A percentile compares a stretch with the other conserved stretches of the same genome.
Conservation (phyloP, 1,140 invertebrate genomes). For the Pseudomyrmex sp. region DNA sequence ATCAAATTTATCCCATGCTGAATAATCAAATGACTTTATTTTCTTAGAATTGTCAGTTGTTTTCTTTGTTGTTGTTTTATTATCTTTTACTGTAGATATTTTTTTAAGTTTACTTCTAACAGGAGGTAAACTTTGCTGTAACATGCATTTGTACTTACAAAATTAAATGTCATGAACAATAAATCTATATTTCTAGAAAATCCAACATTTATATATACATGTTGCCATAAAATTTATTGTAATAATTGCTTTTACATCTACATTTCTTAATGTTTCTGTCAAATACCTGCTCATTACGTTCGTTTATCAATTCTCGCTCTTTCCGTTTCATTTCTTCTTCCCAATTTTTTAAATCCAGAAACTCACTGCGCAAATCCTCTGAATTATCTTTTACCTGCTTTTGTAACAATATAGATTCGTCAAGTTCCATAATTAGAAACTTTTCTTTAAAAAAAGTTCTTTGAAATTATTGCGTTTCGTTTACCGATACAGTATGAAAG, state of each 20-base stretch:
- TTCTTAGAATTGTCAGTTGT: conserved; percentile 77
- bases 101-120: conserved; percentile 83
- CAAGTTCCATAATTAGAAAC: conserved; percentile 65
- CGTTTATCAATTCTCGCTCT: conserved; percentile 87
- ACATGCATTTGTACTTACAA: conserved; percentile 8
- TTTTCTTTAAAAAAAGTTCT: too few species aligned
- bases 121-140: conserved; percentile 85
- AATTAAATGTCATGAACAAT: conserved; percentile 4
- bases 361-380: conserved; percentile 89
- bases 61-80: conserved; percentile 75
- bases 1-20: conserved; percentile 93
- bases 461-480: too few species aligned
- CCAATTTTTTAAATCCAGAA: conserved; percentile 93
- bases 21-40: conserved; percentile 88
- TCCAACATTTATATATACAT: too few species aligned
- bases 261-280: background rate
- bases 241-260: background rate
- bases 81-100: conserved; percentile 69
- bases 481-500: too few species aligned
- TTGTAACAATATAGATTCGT: conserved; percentile 87
- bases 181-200: too few species aligned
- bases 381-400: conserved; percentile 90
- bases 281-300: conserved; percentile 68
- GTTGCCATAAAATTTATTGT: background rate
- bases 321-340: conserved; percentile 93